Evolutionary conservation across 2,797 vertebrate genomes (phyloP).

Genomic region (Malurus splendens): DNA sequence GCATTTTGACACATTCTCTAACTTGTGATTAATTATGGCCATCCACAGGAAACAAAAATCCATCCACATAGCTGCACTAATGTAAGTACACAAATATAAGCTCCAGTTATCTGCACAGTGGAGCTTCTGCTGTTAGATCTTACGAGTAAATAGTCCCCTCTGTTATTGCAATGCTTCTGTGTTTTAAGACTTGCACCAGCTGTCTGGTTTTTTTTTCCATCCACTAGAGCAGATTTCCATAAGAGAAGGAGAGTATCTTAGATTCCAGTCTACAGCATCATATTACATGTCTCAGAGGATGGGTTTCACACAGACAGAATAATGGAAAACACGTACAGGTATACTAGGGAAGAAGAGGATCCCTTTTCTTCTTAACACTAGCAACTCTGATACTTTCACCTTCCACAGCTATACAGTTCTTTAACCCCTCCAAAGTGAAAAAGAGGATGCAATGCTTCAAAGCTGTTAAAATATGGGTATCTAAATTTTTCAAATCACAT

Average conservation of each 20-base stretch:
- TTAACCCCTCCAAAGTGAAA: neutral
- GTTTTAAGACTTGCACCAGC: neutral
- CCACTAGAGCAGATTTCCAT: neutral
- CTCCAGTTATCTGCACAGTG: neutral
- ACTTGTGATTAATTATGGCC: neutral
- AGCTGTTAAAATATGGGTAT: neutral
- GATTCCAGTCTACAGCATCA: neutral
- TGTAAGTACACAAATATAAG: neutral
- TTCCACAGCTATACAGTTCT: neutral
- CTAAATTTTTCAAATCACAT: neutral
- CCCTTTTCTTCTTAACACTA: neutral
- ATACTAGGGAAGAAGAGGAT: neutral
- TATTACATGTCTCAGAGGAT: neutral
- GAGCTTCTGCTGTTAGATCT: neutral
- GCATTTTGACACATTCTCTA: neutral
- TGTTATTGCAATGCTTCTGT: neutral
- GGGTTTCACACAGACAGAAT: neutral
- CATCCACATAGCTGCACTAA: neutral
- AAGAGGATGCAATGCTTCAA: neutral
- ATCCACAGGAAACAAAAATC: neutral
- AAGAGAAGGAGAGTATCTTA: neutral
- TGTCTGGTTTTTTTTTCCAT: neutral
- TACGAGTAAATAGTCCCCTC: neutral
- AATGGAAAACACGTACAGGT: neutral
- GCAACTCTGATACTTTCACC: neutral